phyloP scores from a whole-genome alignment of 2,888 invertebrate genomes.

The Dyspetes luteomarginatus region DNA sequence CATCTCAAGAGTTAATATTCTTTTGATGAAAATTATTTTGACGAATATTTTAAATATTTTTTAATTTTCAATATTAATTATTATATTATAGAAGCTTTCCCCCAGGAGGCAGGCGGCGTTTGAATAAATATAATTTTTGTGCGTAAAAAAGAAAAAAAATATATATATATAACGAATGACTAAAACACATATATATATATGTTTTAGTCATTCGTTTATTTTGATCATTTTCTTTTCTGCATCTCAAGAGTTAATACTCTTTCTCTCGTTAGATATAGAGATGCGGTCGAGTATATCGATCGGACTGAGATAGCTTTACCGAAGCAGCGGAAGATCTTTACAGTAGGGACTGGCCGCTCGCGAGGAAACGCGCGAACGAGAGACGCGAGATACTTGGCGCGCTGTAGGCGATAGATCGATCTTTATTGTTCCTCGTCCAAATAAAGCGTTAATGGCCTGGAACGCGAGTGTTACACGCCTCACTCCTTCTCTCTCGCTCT shows the following conservation, averaged over 20 bases:
- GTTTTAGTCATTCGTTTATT: conserved; percentile 12
- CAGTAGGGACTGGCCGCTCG: conserved; percentile 4
- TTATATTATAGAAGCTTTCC: no score
- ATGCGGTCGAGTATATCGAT: conserved; percentile 54
- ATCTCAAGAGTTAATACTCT: conserved; percentile 37
- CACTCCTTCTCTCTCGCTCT: conserved; percentile 14
- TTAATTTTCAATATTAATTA: no score
- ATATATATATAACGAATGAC: neutral
- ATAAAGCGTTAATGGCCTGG: conserved; percentile 68
- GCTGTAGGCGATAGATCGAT: conserved; percentile 65
- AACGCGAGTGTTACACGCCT: conserved; percentile 60
- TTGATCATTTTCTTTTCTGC: conserved; percentile 1
- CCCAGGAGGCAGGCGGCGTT: no score
- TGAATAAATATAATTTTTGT: no score
- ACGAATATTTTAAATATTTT: no score
- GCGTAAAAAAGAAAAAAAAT: no score
- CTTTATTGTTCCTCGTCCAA: conserved; percentile 66
- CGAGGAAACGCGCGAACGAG: conserved; percentile 15
- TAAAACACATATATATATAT: neutral
- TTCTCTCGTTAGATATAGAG: conserved; percentile 25
- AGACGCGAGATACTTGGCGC: conserved; percentile 56
- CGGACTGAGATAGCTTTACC: conserved; percentile 53
- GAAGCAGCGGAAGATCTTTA: conserved; percentile 30
- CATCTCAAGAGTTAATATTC: conserved; percentile 36
- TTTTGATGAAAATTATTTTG: no score